Conservation (phyloP, 2,113 vertebrate genomes). For the Atherinomorus stipes region DNA sequence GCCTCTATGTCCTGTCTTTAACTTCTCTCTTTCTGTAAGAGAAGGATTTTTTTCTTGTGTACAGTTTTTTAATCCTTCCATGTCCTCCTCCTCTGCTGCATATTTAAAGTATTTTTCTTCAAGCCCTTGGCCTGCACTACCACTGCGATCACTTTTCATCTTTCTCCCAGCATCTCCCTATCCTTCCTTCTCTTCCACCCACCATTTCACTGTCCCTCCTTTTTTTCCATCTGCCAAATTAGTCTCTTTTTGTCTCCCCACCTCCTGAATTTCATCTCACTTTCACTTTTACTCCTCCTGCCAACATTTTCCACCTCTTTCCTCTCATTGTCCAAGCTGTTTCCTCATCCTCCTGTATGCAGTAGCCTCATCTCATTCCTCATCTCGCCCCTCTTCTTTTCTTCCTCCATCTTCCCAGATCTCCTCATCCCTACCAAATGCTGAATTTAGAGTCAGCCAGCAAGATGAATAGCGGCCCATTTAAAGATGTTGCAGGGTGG, state of each 20-base stretch:
- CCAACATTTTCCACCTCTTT: constrained; percentile 12
- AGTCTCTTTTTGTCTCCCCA: constrained; percentile 35
- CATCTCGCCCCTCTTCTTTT: background rate
- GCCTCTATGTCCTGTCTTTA: background rate
- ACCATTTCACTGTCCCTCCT: constrained; percentile 7
- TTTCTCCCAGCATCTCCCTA: constrained; percentile 10
- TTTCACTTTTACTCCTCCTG: constrained; percentile 15
- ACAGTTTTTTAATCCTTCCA: background rate
- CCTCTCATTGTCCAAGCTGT: constrained; percentile 4
- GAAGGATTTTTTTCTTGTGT: no score
- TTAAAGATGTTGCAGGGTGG: constrained; percentile 23
- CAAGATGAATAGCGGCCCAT: constrained; percentile 19
- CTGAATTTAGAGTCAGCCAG: constrained; percentile 41
- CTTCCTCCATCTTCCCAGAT: constrained; percentile 17
- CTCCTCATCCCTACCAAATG: constrained; percentile 35
- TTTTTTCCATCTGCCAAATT: constrained; percentile 37
- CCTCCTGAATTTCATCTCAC: constrained; percentile 22
- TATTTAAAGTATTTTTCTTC: background rate
- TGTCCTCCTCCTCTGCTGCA: background rate
- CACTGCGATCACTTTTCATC: constrained; percentile 11
- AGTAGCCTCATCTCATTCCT: background rate
- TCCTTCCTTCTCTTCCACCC: constrained; percentile 15
- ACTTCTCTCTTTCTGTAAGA: background rate
- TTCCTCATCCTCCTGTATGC: background rate
- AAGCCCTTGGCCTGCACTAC: background rate